These are phyloP conservation scores for Istiophorus platypterus DNA, from an alignment of 2,113 vertebrate species.

Conservation along the genomic window DNA sequence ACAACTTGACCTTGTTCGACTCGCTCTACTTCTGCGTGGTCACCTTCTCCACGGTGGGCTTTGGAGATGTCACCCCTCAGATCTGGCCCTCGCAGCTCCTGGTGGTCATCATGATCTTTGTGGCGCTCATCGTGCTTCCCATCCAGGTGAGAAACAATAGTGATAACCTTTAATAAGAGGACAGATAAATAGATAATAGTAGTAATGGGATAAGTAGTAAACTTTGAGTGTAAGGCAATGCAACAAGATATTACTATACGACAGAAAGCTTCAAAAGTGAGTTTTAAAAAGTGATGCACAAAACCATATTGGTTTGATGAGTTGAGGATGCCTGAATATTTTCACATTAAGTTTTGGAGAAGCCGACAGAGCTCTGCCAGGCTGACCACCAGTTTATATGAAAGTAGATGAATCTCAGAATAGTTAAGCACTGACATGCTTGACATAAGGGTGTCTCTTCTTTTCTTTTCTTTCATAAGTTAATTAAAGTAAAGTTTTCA, in stretches of 20 bases:
- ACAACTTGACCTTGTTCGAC: conserved; percentile 88
- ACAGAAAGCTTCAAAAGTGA: background rate
- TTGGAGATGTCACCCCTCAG: conserved; percentile 87
- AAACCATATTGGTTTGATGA: background rate
- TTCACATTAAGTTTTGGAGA: background rate
- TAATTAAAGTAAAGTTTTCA: conserved; percentile 26
- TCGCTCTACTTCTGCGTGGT: conserved; percentile 90
- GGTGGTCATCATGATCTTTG: conserved; percentile 90
- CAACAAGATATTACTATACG: background rate
- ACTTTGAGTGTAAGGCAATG: background rate
- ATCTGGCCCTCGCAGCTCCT: conserved; percentile 90
- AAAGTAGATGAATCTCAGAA: background rate
- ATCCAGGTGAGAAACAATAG: conserved; percentile 82
- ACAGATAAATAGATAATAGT: background rate
- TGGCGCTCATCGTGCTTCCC: conserved; percentile 88
- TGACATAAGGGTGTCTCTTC: background rate
- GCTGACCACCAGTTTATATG: background rate
- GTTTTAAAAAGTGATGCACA: conserved; percentile 3
- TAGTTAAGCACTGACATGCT: background rate
- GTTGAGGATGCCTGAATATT: background rate
- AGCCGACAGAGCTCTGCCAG: background rate
- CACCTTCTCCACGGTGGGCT: conserved; percentile 89
- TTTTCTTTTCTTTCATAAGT: conserved; percentile 4
- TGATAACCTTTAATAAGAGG: background rate
- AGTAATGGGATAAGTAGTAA: background rate